Evolutionary conservation across 2,797 vertebrate species (phyloP).

Genomic region (Trichosurus vulpecula): DNA sequence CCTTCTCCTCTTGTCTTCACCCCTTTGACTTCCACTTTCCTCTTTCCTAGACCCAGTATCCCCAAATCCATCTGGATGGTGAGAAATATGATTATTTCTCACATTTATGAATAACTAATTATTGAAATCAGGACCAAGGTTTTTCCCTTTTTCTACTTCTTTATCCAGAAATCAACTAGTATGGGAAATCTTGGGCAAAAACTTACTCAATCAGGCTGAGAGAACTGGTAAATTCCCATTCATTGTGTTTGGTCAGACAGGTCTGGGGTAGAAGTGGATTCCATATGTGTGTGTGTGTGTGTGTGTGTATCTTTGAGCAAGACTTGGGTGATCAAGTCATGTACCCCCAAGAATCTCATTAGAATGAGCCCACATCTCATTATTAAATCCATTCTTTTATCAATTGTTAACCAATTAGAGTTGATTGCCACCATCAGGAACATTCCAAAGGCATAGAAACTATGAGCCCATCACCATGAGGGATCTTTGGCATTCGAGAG

Average conservation of each 20-base stretch:
- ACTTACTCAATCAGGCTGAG: background rate
- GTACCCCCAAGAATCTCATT: background rate
- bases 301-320: background rate
- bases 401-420: background rate
- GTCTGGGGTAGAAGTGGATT: background rate
- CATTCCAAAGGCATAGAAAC: background rate
- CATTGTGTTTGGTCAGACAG: background rate
- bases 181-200: background rate
- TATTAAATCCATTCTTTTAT: background rate
- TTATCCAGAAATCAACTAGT: background rate
- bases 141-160: background rate
- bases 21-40: background rate
- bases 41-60: background rate
- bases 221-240: background rate
- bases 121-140: background rate
- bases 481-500: background rate
- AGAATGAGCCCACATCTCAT: background rate
- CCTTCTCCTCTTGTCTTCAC: background rate
- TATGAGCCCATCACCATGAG: background rate
- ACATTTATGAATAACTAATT: background rate
- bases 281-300: too few relatives aligned
- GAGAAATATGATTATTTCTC: background rate
- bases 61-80: background rate
- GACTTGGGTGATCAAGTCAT: background rate
- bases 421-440: background rate